phyloP scores from a whole-genome alignment of 2,113 vertebrate genomes.

The Drymodes brunneopygia region DNA sequence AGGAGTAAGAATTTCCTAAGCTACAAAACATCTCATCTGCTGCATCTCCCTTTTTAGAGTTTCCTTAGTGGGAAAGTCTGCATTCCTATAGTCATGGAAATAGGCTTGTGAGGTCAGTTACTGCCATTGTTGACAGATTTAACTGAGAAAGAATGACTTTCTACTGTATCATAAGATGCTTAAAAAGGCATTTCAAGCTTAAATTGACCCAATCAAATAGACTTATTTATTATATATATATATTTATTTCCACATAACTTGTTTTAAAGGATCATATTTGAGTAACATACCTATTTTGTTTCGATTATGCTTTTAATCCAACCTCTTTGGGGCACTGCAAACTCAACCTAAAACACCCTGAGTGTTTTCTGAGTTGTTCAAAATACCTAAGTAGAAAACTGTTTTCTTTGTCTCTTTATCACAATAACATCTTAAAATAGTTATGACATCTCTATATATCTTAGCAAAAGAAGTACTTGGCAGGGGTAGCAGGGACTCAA shows the following conservation, averaged over 20 bases:
- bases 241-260: background rate
- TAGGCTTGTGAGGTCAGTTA: background rate
- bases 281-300: background rate
- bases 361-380: background rate
- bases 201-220: background rate
- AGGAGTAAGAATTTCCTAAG: background rate
- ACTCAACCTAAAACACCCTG: background rate
- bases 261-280: background rate
- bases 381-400: background rate
- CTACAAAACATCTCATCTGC: background rate
- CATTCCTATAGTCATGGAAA: background rate
- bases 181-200: background rate
- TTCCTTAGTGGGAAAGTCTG: background rate
- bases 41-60: background rate
- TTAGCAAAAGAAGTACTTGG: background rate
- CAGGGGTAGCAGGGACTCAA: background rate
- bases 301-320: background rate
- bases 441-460: background rate
- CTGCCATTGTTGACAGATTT: background rate
- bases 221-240: background rate
- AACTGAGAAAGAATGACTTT: background rate
- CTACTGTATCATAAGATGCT: background rate
- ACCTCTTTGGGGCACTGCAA: background rate
- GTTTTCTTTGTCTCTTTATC: constrained; percentile 26
- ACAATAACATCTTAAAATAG: constrained; percentile 29